These are phyloP conservation scores for Nilaparvata lugens DNA, from an alignment of 1,140 invertebrate species.

Conservation along the genomic window DNA sequence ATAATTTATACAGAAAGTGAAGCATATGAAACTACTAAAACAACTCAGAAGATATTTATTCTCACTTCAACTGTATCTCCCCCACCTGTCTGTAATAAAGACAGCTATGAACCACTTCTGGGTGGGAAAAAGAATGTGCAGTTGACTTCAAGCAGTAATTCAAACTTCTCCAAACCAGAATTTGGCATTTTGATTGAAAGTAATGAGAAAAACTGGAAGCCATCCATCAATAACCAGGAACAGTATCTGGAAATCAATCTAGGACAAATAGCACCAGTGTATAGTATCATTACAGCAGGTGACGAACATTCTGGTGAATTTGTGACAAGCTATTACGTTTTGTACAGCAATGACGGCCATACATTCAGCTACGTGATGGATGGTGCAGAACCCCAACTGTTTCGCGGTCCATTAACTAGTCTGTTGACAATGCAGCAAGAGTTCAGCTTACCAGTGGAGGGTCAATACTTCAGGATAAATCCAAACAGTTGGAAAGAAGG, in stretches of 20 bases:
- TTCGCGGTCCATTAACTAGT: conserved; percentile 58
- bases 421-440: conserved; percentile 47
- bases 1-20: not conserved
- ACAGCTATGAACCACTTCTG: not conserved
- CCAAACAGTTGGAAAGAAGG: conserved; percentile 65
- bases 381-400: conserved; percentile 34
- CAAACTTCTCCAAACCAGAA: not conserved
- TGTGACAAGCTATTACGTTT: conserved; percentile 62
- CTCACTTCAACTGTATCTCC: conserved; percentile 40
- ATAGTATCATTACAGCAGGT: conserved; percentile 61
- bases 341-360: conserved; percentile 54
- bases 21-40: conserved; percentile 7
- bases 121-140: too few relatives aligned
- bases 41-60: conserved; percentile 29
- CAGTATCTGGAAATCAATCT: conserved; percentile 65
- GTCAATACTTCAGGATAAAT: conserved; percentile 55
- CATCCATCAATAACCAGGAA: conserved; percentile 41
- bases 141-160: not conserved
- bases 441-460: conserved; percentile 55
- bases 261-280: conserved; percentile 49
- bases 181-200: too few relatives aligned
- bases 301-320: conserved; percentile 48
- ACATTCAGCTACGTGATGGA: conserved; percentile 43
- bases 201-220: conserved; percentile 22
- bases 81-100: conserved; percentile 35